These are phyloP conservation scores for Cheumatopsyche charites DNA, from an alignment of 1,140 invertebrate species.

Conservation along the genomic window DNA sequence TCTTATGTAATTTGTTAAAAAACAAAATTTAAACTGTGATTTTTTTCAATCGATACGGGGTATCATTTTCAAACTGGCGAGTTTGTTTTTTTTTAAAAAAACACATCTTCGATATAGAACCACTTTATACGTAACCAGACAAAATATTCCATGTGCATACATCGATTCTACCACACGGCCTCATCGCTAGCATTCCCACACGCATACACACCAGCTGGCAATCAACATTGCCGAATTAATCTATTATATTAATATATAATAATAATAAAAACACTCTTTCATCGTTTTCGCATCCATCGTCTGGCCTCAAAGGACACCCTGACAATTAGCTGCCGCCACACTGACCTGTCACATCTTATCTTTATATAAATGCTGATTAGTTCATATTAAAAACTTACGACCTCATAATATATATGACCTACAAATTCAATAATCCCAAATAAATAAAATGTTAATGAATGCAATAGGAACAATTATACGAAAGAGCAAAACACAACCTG, in stretches of 20 bases:
- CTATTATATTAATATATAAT: slow-evolving; percentile 49
- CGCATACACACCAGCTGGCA: slow-evolving; percentile 43
- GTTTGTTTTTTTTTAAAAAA: slow-evolving; percentile 23
- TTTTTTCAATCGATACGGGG: slow-evolving; percentile 10
- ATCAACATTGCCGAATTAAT: slow-evolving; percentile 46
- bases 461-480: too few relatives aligned
- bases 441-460: too few relatives aligned
- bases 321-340: slow-evolving; percentile 29
- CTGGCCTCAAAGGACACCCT: slow-evolving; percentile 25
- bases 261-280: slow-evolving; percentile 45
- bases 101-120: slow-evolving; percentile 28
- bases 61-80: slow-evolving; percentile 18
- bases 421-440: too few relatives aligned
- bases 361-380: slow-evolving; percentile 21
- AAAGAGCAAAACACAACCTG: too few relatives aligned
- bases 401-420: too few relatives aligned
- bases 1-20: neutral
- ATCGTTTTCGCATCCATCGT: slow-evolving; percentile 39
- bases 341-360: slow-evolving; percentile 25
- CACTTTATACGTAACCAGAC: slow-evolving; percentile 34
- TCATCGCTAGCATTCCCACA: slow-evolving; percentile 40
- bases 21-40: slow-evolving; percentile 30
- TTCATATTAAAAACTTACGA: too few relatives aligned
- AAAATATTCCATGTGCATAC: slow-evolving; percentile 44
- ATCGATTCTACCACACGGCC: slow-evolving; percentile 39